A percentile compares a stretch with the other conserved stretches of the same genome.
Evolutionary conservation across 2,888 invertebrate species (phyloP).

Genomic region (Teinopalpus imperialis): DNA sequence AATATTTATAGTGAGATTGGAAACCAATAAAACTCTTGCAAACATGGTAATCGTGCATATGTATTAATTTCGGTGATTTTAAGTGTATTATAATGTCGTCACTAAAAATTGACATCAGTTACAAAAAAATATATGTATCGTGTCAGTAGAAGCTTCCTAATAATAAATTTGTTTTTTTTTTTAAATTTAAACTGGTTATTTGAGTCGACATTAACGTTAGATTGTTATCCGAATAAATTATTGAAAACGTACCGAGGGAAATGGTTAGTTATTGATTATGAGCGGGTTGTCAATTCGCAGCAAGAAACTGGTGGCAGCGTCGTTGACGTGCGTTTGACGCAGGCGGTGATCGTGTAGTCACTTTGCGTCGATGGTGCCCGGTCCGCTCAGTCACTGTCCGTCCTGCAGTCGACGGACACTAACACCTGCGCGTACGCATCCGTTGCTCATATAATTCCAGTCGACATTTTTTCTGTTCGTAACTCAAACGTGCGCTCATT

Average conservation of each 20-base stretch:
- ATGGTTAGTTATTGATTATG: constrained; percentile 2
- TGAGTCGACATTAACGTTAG: no score
- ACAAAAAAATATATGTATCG: no score
- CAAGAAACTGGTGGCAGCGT: constrained; percentile 21
- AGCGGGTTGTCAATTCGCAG: constrained; percentile 6
- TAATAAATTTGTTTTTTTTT: no score
- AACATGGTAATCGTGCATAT: no score
- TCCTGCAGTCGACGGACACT: constrained; percentile 54
- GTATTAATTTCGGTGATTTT: no score
- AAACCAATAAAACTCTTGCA: no score
- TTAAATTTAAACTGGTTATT: no score
- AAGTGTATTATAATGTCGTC: no score
- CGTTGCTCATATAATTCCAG: constrained; percentile 61
- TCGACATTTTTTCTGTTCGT: constrained; percentile 66
- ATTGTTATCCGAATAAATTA: neutral
- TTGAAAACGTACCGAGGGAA: constrained; percentile 4
- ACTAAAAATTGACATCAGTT: no score
- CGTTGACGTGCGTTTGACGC: constrained; percentile 42
- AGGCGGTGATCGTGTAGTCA: constrained; percentile 27
- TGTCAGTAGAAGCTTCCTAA: no score
- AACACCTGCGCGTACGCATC: constrained; percentile 52
- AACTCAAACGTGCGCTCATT: constrained; percentile 35
- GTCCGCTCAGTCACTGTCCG: constrained; percentile 53
- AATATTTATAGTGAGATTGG: no score
- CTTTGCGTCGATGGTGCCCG: constrained; percentile 27